These are phyloP conservation scores for Tillus elongatus DNA, from an alignment of 2,888 invertebrate species.

Conservation along the genomic window DNA sequence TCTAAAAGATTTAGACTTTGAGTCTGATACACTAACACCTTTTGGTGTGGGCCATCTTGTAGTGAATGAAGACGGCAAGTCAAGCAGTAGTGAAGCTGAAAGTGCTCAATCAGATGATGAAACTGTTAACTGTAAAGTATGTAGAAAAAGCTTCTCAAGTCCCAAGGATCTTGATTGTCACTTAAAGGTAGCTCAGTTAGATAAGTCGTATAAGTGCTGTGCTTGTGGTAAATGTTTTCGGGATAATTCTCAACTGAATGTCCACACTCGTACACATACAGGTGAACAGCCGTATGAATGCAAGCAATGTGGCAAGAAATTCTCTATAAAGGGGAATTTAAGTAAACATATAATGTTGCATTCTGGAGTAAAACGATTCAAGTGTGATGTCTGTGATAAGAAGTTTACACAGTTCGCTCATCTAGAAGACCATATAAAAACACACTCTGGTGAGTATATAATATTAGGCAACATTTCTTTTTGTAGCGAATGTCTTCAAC, in stretches of 20 bases:
- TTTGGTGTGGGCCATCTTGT: no score
- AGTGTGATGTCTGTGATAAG: conserved; percentile 32
- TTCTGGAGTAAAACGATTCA: conserved; percentile 32
- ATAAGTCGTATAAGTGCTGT: conserved; percentile 31
- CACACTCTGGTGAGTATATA: conserved; percentile 30
- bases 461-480: no score
- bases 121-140: conserved; percentile 27
- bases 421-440: conserved; percentile 35
- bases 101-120: no score
- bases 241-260: conserved; percentile 34
- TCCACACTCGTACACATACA: conserved; percentile 34
- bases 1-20: no score
- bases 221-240: conserved; percentile 33
- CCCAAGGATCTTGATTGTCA: conserved; percentile 26
- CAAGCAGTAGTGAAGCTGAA: no score
- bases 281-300: conserved; percentile 37
- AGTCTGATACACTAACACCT: no score
- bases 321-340: conserved; percentile 37
- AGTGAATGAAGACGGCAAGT: no score
- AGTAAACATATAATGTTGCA: conserved; percentile 36
- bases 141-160: conserved; percentile 25
- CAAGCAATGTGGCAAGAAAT: conserved; percentile 31
- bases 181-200: conserved; percentile 22
- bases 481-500: no score
- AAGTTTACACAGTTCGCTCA: conserved; percentile 37